Evolutionary conservation across 2,113 vertebrate genomes (phyloP).

Genomic region (Galemys pyrenaicus): DNA sequence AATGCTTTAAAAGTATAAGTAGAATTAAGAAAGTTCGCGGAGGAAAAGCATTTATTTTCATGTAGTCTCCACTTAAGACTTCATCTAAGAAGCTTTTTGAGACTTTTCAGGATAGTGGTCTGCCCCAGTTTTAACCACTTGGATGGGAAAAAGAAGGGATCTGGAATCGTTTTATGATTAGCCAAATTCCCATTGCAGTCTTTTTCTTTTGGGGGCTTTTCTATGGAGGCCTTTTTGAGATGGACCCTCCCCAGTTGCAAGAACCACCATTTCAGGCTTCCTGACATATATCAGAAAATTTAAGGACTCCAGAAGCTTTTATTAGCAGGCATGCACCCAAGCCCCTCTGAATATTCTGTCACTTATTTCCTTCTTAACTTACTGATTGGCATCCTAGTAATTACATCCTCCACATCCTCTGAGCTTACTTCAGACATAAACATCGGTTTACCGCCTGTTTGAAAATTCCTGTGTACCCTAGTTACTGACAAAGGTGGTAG

Average conservation of each 20-base stretch:
- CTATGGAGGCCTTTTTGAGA: neutral
- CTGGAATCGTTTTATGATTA: neutral
- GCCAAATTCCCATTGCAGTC: fast-evolving
- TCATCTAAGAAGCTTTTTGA: neutral
- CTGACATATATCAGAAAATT: neutral
- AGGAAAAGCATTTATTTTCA: neutral
- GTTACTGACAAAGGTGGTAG: neutral
- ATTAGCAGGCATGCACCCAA: neutral
- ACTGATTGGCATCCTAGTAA: neutral
- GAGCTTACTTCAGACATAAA: neutral
- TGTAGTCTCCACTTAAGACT: neutral
- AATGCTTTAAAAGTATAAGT: neutral
- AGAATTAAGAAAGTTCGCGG: constrained; percentile 45
- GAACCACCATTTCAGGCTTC: neutral
- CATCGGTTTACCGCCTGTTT: neutral
- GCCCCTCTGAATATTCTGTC: neutral
- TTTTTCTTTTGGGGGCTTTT: neutral
- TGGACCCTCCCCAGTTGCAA: neutral
- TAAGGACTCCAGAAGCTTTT: neutral
- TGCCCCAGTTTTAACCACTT: neutral
- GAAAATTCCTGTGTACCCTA: neutral
- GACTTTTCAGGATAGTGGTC: neutral
- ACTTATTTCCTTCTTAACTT: neutral
- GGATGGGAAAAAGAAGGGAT: neutral
- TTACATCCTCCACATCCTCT: neutral